Evolutionary conservation across 2,888 invertebrate species (phyloP).

Genomic region (Archaeoteleia sp.): DNA sequence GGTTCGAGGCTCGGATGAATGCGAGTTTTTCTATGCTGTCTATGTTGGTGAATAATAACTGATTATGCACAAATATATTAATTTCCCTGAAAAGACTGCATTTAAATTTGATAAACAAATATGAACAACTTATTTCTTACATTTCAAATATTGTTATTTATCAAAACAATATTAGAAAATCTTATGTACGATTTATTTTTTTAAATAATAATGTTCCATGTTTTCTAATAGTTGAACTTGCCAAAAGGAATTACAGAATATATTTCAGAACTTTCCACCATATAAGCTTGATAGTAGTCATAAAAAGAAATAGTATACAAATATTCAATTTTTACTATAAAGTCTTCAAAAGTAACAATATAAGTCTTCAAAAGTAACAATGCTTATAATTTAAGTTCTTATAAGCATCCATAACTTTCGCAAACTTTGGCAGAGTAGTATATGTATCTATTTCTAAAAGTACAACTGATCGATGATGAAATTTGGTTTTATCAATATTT

Average conservation of each 20-base stretch:
- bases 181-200: background rate
- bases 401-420: slow-evolving; percentile 1
- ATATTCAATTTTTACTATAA: background rate
- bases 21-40: too few species aligned
- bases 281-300: background rate
- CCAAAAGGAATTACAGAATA: background rate
- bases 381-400: background rate
- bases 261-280: background rate
- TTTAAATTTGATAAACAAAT: too few species aligned
- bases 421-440: background rate
- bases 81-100: too few species aligned
- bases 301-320: background rate
- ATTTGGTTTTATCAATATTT: slow-evolving; percentile 1
- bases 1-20: too few species aligned
- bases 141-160: too few species aligned
- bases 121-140: too few species aligned
- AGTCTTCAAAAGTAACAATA: background rate
- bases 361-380: background rate
- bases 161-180: background rate
- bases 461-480: background rate
- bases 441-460: background rate
- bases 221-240: background rate
- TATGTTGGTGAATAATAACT: too few species aligned
- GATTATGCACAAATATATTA: too few species aligned
- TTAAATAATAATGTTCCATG: background rate